Evolutionary conservation across 2,797 vertebrate species (phyloP).

Genomic region (Pseudochirops cupreus): DNA sequence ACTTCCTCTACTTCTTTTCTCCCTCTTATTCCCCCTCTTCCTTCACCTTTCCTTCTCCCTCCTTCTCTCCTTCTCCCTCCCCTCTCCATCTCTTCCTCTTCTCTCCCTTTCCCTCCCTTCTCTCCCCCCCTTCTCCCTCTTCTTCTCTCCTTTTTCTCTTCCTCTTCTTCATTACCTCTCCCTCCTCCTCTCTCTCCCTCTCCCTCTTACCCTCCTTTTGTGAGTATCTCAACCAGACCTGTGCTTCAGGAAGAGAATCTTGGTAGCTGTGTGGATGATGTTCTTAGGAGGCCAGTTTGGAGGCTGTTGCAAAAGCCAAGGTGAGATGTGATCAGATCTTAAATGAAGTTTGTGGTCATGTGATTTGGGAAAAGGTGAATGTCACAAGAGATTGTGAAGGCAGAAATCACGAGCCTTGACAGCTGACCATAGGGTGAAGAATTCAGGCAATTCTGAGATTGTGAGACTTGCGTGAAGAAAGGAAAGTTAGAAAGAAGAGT

Average conservation of each 20-base stretch:
- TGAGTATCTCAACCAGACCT: background rate
- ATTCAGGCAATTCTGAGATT: background rate
- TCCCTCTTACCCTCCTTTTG: slow-evolving; percentile 18
- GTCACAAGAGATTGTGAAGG: background rate
- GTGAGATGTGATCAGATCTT: no score
- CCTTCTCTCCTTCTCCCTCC: no score
- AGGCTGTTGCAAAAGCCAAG: no score
- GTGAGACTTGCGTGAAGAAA: background rate
- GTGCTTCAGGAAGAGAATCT: background rate
- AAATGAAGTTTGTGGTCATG: background rate
- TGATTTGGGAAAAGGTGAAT: background rate
- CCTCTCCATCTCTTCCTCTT: background rate
- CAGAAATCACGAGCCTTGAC: background rate
- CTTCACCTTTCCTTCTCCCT: background rate
- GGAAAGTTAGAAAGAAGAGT: background rate
- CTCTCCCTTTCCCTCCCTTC: no score
- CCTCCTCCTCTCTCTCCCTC: background rate
- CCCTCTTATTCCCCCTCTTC: background rate
- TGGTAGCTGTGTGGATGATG: background rate
- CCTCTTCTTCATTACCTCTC: background rate
- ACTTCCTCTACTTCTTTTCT: slow-evolving; percentile 34
- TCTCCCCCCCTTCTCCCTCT: slow-evolving; percentile 13
- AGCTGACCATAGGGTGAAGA: background rate
- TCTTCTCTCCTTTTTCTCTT: background rate
- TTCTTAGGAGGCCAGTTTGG: background rate